phyloP scores from a whole-genome alignment of 2,797 vertebrate species.

The Gephyroberyx darwinii region DNA sequence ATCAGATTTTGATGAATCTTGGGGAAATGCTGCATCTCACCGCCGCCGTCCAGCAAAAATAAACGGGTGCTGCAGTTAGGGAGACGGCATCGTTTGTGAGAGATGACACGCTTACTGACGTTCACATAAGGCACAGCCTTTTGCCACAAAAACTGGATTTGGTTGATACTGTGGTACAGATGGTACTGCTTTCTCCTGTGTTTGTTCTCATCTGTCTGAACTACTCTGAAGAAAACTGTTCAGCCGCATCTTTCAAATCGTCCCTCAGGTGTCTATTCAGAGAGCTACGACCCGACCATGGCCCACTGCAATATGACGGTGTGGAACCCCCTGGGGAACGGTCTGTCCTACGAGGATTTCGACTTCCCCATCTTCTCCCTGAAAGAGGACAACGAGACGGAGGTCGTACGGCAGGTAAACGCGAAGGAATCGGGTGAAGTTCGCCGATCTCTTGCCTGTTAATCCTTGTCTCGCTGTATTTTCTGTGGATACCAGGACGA shows the following conservation, averaged over 20 bases:
- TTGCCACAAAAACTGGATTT: not conserved
- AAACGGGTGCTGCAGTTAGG: too few relatives aligned
- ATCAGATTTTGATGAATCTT: too few relatives aligned
- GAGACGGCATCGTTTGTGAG: too few relatives aligned
- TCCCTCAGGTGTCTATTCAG: slow-evolving; percentile 86
- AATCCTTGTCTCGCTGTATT: not conserved
- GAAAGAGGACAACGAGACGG: slow-evolving; percentile 88
- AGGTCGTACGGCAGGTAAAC: slow-evolving; percentile 88
- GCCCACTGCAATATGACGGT: slow-evolving; percentile 83
- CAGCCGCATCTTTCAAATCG: too few relatives aligned
- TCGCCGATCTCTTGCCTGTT: not conserved
- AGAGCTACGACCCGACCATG: slow-evolving; percentile 81
- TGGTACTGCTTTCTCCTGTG: too few relatives aligned
- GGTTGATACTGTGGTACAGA: not conserved
- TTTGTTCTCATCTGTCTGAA: not conserved
- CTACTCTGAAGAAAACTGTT: not conserved
- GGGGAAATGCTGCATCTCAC: too few relatives aligned
- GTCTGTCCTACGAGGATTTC: slow-evolving; percentile 91
- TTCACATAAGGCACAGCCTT: not conserved
- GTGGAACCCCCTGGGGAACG: slow-evolving; percentile 89
- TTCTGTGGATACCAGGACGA: not conserved
- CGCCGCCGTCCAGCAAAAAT: too few relatives aligned
- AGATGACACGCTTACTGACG: too few relatives aligned
- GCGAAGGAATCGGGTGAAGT: not conserved
- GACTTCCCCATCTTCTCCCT: slow-evolving; percentile 94